These are phyloP conservation scores for Clepsis dumicolana DNA, from an alignment of 2,888 invertebrate genomes.

Conservation along the genomic window DNA sequence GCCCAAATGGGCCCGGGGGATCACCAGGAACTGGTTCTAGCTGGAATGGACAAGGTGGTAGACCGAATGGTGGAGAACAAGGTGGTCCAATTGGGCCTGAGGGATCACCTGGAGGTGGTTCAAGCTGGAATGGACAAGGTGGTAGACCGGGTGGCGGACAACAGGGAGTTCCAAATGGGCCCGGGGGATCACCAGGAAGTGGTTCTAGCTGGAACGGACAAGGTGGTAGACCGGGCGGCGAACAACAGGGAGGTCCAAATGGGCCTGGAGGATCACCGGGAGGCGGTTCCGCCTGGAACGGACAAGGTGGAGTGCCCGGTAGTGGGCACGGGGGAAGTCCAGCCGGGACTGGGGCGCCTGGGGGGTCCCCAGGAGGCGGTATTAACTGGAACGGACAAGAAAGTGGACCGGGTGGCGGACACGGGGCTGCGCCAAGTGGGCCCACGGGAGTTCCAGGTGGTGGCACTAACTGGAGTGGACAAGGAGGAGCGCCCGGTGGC, in stretches of 20 bases:
- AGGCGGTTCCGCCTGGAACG: constrained; percentile 15
- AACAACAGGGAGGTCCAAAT: constrained; percentile 30
- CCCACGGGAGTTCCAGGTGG: constrained; percentile 42
- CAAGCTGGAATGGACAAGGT: constrained; percentile 39
- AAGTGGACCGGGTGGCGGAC: constrained; percentile 17
- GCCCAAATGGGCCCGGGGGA: constrained; percentile 35
- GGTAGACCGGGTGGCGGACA: constrained; percentile 21
- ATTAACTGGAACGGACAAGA: constrained; percentile 15
- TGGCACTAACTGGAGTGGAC: constrained; percentile 33
- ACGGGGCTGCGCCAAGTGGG: constrained; percentile 11
- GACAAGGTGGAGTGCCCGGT: constrained; percentile 21
- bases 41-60: constrained; percentile 36
- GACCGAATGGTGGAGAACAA: constrained; percentile 22
- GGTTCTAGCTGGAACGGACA: constrained; percentile 7
- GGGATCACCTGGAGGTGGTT: constrained; percentile 33
- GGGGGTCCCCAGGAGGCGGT: constrained; percentile 37
- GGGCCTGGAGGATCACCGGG: constrained; percentile 18
- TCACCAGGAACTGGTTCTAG: constrained; percentile 41
- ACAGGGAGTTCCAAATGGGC: constrained; percentile 8
- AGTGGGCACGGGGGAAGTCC: not conserved
- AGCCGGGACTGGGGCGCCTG: constrained; percentile 39
- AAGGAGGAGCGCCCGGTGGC: constrained; percentile 33
- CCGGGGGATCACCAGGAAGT: constrained; percentile 42
- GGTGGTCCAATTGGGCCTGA: constrained; percentile 22
- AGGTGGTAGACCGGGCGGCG: constrained; percentile 8